Base-by-base conservation (phyloP, 2,797 vertebrate species). In the Channallabes apus region DNA sequence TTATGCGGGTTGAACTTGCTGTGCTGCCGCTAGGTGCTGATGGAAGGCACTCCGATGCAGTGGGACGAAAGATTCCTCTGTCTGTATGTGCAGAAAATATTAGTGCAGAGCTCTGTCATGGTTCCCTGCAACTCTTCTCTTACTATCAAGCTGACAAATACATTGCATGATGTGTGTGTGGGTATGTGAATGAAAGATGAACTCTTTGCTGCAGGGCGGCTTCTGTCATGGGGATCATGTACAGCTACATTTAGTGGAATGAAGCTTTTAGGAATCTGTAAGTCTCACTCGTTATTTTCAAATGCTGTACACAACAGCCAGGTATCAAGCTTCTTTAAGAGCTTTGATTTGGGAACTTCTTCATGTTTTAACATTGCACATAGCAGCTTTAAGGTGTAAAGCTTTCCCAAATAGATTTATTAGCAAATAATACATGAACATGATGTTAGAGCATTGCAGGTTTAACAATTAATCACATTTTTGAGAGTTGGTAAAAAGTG, bases 1-100 rank as follows among this genome's bases (percentile, higher is more conserved):
- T 90, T 94, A 93, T 93, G 87, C 92, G 77, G 88, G 58, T 14
- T 91, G 91, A 93, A 94, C 92, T 91, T 73, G 90, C 81, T 82
- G 62, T 62, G 85, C 89, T 83, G 88, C 87, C 88, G 85, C 90
- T 88, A 87, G 88, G 89, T 87, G 90, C 89, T 90, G 90, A 89
- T 78, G 91, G 91, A 93, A 79, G 89, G 90, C 86, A 89, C 86
- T 91, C 82, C 75, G 77, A 87, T 81, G 86, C 88, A 86, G 82
- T 80, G 83, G 85, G 82, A 51, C 72, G 71, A 90, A 84, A 88
- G 85, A 89, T 90, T 89, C 91, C 81, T 67, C 61, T 77, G 65
- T 91, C 85, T 82, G 73, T 56, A 20, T 76, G 84, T 84, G 86
- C 27, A 27, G 64, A 92, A 89, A 87, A 88, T 86, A 91, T 93